A percentile compares a stretch with the other conserved stretches of the same genome.
Evolutionary conservation across 2,113 vertebrate genomes (phyloP).

Genomic region (Corythoichthys intestinalis): DNA sequence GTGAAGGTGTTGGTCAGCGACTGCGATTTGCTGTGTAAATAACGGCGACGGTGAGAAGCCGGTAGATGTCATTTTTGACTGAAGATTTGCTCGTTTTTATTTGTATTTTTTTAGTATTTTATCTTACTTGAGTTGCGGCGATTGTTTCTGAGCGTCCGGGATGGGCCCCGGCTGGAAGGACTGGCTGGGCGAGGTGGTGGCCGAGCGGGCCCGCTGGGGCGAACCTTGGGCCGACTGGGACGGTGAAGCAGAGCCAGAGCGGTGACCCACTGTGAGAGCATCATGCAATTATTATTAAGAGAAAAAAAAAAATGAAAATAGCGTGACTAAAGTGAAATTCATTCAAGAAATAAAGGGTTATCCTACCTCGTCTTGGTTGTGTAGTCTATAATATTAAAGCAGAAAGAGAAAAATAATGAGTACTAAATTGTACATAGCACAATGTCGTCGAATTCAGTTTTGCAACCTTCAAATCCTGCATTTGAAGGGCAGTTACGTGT

Average conservation of each 20-base stretch:
- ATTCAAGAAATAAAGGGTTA: neutral
- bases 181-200: conserved; percentile 84
- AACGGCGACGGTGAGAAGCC: neutral
- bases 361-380: conserved; percentile 69
- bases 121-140: conserved; percentile 84
- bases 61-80: neutral
- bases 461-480: neutral
- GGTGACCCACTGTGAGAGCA: conserved; percentile 75
- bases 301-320: neutral
- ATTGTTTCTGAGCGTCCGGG: conserved; percentile 77
- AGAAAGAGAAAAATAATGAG: neutral
- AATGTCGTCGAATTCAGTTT: too few relatives aligned
- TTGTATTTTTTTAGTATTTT: neutral
- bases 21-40: conserved; percentile 85
- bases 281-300: too few relatives aligned
- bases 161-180: conserved; percentile 79
- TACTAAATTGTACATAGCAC: neutral
- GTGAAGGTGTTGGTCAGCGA: conserved; percentile 94
- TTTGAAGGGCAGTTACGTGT: too few relatives aligned
- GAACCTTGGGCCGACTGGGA: conserved; percentile 87
- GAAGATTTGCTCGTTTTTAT: too few relatives aligned
- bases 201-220: conserved; percentile 85
- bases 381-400: conserved; percentile 67
- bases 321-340: neutral
- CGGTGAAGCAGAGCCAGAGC: conserved; percentile 80